Base-by-base conservation (phyloP, 2,797 vertebrate species). In the Tragopan temminckii region DNA sequence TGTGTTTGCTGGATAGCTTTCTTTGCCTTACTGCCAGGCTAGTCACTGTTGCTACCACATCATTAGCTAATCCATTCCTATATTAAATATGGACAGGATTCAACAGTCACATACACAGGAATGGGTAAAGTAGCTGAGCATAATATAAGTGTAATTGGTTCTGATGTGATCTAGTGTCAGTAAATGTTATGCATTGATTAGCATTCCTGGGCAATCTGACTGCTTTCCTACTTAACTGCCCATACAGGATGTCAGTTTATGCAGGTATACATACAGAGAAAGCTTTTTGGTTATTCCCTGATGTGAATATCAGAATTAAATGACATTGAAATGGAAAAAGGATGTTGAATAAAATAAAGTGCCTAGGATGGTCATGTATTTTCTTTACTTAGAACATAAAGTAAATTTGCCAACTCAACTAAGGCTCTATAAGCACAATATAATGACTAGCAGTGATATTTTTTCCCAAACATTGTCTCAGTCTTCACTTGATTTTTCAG, bases 1-100 rank as follows among this genome's bases (percentile, higher is more conserved):
- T 35, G 6, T 35, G 53, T 88, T 95, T 88, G 33, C 88, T 85
- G 59, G 50, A 94, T 78, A 13, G 11, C 18, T 82, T 89, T 90
- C 48, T 21, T 50, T 36, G 62, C 57, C 72, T 91, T 64, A 13
- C 57, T 92, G 81, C 80, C 94, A 93, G 78, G 24, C 46, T 58
- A n/a, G 50, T 87, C 85, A 97, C 85, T 71, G 90, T 95, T 92
- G 76, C 59, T 59, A 53, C 55, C 71, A 92, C 71, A 85, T 96
- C 80, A 75, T 95, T 92, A 95, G 59, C 45, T 83, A 95, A 96
- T 83, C 78, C 78, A 13, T 70, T 76, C 87, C 48, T 43, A 77
- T 82, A 77, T 84, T 81, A 94, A 96, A 92, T 85, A 89, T 84
- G 86, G 83, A 77, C 72, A 90, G 55, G 43, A 83, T 91, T 94